Base-by-base conservation (phyloP, 2,888 invertebrate species). In the Nomada ferruginata region DNA sequence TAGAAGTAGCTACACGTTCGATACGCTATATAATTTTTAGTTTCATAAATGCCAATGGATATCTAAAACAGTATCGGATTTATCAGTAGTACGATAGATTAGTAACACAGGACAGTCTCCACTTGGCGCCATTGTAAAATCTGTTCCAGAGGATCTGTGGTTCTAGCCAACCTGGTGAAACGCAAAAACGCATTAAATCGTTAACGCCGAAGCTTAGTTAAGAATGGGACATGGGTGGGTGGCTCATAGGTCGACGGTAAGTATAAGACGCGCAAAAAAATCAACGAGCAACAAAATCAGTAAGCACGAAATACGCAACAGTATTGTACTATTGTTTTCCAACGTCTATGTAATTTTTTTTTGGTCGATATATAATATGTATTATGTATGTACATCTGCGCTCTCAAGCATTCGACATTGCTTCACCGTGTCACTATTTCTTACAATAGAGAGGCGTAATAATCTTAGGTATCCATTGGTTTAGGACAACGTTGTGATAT, bases 401-500 rank as follows among this genome's bases (percentile, higher is more conserved):
- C 47, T 13, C 47, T 11, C 36, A 18, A 7, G 2, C 15, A 20
- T 47, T 59, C 13, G 10, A 44, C 18, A n/a, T 23, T 68, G 5
- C 36, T 23, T 63, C 55, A 23, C 42, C 55, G 44, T 52, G 18
- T 29, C 29, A 60, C 42, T 44, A 50, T 23, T 53, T 64, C 47
- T 9, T 29, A 5, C n/a, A 23, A 2, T 13, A 42, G 20, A 26
- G 50, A 20, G 26, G 65, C n/a, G 18, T 23, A 84, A 86, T 78
- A 81, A 86, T 78, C 4, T 84, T 89, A 87, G 87, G 87, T 72
- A 85, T 89, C 89, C 87, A 89, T 87, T 88, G 89, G 89, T 90
- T 36, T 36, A 36, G 9, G 44, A 63, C 13, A 89, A 89, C 90
- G 89, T 92, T 92, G 92, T 92, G 92, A 92, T 92, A 92, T 90